Percentiles rank a stretch among this genome's conserved stretches.
These are phyloP conservation scores for Drosophila fuyamai DNA, from an alignment of 1,140 invertebrate genomes.

Conservation along the genomic window DNA sequence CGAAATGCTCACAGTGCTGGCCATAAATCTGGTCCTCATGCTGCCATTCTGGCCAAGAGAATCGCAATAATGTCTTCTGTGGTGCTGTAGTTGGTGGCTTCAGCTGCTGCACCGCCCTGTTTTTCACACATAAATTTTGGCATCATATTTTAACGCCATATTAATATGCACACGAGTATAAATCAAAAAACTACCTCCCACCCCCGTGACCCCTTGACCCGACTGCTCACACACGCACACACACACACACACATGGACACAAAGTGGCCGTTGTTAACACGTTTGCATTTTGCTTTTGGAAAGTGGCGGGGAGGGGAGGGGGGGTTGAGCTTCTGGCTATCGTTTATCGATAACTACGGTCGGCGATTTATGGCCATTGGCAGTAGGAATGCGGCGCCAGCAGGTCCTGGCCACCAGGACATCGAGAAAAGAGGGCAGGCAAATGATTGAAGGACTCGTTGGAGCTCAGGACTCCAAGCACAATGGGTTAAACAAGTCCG, in stretches of 20 bases:
- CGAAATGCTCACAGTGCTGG: slow-evolving; percentile 10
- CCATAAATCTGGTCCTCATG: slow-evolving; percentile 69
- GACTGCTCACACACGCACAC: slow-evolving; percentile 1
- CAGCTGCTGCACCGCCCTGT: slow-evolving; percentile 48
- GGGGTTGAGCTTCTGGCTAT: slow-evolving; percentile 44
- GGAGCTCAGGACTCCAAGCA: neutral
- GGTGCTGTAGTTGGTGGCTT: slow-evolving; percentile 54
- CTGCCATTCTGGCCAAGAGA: slow-evolving; percentile 47
- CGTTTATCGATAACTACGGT: slow-evolving; percentile 75
- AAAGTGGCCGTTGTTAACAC: slow-evolving; percentile 78
- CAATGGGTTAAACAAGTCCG: neutral
- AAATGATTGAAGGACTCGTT: slow-evolving; percentile 41
- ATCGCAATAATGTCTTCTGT: slow-evolving; percentile 71
- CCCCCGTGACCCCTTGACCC: slow-evolving; percentile 1
- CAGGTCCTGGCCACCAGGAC: slow-evolving; percentile 37
- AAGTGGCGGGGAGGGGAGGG: neutral
- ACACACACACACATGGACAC: slow-evolving; percentile 29
- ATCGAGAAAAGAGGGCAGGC: slow-evolving; percentile 8
- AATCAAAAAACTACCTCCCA: slow-evolving; percentile 61
- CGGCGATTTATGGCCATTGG: slow-evolving; percentile 45
- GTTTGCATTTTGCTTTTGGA: slow-evolving; percentile 70
- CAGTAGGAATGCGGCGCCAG: slow-evolving; percentile 60
- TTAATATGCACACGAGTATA: slow-evolving; percentile 79
- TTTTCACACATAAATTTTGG: slow-evolving; percentile 79
- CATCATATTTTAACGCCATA: slow-evolving; percentile 83